Evolutionary conservation across 92 coral and sea anemone genomes (phyloP), one percentile per base, ranked within the genome.

Genomic region (Virgularia gustaviana): DNA sequence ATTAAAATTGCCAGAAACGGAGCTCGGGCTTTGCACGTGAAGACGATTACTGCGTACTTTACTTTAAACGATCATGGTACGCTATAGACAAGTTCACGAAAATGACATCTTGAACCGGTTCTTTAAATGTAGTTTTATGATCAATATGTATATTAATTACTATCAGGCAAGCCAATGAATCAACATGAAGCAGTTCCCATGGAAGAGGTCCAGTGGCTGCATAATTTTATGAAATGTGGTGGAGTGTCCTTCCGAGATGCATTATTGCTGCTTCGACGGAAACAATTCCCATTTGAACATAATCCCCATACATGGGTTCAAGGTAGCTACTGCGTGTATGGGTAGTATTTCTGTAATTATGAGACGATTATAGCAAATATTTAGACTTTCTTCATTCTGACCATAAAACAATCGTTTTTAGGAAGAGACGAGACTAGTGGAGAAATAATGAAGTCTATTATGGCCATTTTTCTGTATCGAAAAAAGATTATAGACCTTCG

Each of bases 401-500:
- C 30, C 1, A 0, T 0, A 57, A 25, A 25, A 9, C 35, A 19
- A 16, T 25, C 36, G 15, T 25, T 32, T 25, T 57, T 57, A 79
- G 77, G 73, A 16, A 57, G 85, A 44, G 63, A 77, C 11, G 87
- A 83, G 65, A 70, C 83, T 31, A 58, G 75, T 1, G 6, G 19
- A 1, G 88, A 86, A 36, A 43, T 83, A 1, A 18, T 78, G 22
- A 83, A 65, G 65, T 87, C 88, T 25, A 31, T 87, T 0, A 20
- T 87, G 75, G 86, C 91, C 29, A 79, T 83, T 16, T 87, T 83
- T 42, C 65, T 87, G 12, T 87, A 63, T 79, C 52, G 78, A 7
- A 36, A 63, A n/a, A 59, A 78, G 41, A 44, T 86, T 13, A 55
- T 30, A 0, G 70, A 61, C 36, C 81, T 86, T 35, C 38, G 71